A percentile compares a stretch with the other conserved stretches of the same genome.
Conservation (phyloP, 2,113 vertebrate species). For the Hyla sarda region DNA sequence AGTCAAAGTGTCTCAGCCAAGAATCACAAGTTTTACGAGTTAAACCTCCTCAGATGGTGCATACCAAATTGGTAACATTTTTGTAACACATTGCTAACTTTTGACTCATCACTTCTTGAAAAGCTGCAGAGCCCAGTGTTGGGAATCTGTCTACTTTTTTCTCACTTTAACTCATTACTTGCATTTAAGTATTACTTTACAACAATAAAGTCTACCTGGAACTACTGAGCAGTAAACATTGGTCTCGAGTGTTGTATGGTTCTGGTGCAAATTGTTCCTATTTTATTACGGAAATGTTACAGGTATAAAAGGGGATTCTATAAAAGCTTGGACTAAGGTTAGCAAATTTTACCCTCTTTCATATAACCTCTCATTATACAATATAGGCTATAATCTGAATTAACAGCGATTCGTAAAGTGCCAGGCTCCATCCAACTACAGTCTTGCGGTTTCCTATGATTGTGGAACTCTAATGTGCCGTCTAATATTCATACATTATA, state of each 20-base stretch:
- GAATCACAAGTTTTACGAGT: constrained; percentile 63
- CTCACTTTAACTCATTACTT: constrained; percentile 24
- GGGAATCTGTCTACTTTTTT: constrained; percentile 24
- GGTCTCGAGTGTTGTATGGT: neutral
- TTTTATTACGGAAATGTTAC: neutral
- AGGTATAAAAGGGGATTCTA: neutral
- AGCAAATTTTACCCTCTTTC: neutral
- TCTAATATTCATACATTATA: neutral
- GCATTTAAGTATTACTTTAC: neutral
- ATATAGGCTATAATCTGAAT: neutral
- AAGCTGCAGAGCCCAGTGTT: constrained; percentile 59
- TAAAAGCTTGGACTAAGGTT: neutral
- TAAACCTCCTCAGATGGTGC: constrained; percentile 63
- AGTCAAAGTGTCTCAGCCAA: constrained; percentile 53
- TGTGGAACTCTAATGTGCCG: neutral
- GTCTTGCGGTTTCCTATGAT: neutral
- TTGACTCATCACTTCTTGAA: constrained; percentile 76
- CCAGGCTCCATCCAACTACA: neutral
- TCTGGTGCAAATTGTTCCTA: neutral
- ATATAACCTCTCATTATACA: neutral
- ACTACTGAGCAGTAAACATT: neutral
- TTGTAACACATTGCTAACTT: constrained; percentile 71
- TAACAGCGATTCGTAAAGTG: neutral
- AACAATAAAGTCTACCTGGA: neutral
- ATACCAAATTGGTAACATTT: constrained; percentile 72